Conservation (phyloP, 2,888 invertebrate species). For the Xestobium rufovillosum region DNA sequence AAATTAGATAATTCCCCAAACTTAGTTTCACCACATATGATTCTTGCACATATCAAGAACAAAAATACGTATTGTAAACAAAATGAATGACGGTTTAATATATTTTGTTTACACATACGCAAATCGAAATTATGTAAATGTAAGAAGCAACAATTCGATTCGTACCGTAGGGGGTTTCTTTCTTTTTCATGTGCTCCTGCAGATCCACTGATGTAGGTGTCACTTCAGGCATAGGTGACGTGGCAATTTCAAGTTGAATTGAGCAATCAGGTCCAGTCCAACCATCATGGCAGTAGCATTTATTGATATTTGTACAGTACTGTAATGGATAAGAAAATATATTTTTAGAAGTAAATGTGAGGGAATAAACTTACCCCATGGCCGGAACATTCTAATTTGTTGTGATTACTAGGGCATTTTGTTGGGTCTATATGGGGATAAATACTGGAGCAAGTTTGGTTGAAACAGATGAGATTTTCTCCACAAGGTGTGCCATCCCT, state of each 20-base stretch:
- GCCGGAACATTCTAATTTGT: constrained; percentile 85
- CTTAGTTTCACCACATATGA: too few relatives aligned
- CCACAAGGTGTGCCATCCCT: constrained; percentile 92
- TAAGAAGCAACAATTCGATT: too few relatives aligned
- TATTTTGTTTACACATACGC: too few relatives aligned
- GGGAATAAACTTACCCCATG: constrained; percentile 77
- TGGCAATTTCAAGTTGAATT: constrained; percentile 60
- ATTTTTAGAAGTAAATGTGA: constrained; percentile 11
- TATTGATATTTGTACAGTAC: constrained; percentile 88
- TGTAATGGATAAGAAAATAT: constrained; percentile 46
- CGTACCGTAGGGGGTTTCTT: constrained; percentile 92
- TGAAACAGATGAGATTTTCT: constrained; percentile 86
- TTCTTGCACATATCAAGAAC: too few relatives aligned
- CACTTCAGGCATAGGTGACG: constrained; percentile 51
- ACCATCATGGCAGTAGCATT: constrained; percentile 84
- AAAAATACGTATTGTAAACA: too few relatives aligned
- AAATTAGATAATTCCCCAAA: too few relatives aligned
- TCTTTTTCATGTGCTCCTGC: constrained; percentile 67
- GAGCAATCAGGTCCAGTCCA: constrained; percentile 88
- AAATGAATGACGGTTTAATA: too few relatives aligned
- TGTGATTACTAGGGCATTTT: constrained; percentile 84
- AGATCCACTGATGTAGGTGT: constrained; percentile 49
- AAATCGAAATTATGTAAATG: too few relatives aligned
- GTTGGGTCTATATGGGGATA: constrained; percentile 78
- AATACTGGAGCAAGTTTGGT: constrained; percentile 84